Base-by-base conservation (phyloP, 2,113 vertebrate genomes). In the Notarius lentiginosus region DNA sequence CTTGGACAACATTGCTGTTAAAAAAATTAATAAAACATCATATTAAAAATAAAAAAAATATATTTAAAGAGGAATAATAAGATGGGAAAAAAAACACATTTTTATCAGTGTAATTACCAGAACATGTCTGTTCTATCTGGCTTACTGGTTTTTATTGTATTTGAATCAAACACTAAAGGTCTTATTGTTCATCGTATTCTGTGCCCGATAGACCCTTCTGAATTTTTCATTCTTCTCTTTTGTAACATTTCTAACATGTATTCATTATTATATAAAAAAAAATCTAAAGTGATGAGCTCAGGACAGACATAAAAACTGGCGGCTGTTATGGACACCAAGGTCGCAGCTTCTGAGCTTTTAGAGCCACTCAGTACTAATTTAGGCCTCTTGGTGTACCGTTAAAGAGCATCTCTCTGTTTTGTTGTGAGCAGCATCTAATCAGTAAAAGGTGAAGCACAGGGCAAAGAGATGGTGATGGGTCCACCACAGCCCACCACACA, bases 391-490 rank as follows among this genome's bases (percentile, higher is more conserved):
- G 65, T 34, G 53, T 84, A 70, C 47, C 72, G 63, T 84, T 73
- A 75, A 86, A 72, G 70, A 20, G 18, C 65, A 63, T 84, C 68
- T 56, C 66, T 83, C 63, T 56, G 55, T 30, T 80, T 65, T n/a
- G 47, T 53, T 55, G 49, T 83, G 73, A 72, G 70, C 34, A 72
- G 47, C 49, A 53, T 55, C 24, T 3, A 77, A 53, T 55, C 77
- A 30, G 72, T 70, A 79, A 53, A 70, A 41, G 86, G 79, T 49
- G 34, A n/a, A 30, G 30, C 60, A 65, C 60, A 20, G 79, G 27
- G 84, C 41, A 53, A 20, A 77, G n/a, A 63, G 53, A 87, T 86
- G 73, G 88, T 60, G 49, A 27, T 60, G n/a, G 73, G 85, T 77
- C 83, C 66, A 84, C 14, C n/a, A 61, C 63, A 61, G 30, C 73